Base-by-base conservation (phyloP, 2,797 vertebrate genomes). In the Chaunax sp. region DNA sequence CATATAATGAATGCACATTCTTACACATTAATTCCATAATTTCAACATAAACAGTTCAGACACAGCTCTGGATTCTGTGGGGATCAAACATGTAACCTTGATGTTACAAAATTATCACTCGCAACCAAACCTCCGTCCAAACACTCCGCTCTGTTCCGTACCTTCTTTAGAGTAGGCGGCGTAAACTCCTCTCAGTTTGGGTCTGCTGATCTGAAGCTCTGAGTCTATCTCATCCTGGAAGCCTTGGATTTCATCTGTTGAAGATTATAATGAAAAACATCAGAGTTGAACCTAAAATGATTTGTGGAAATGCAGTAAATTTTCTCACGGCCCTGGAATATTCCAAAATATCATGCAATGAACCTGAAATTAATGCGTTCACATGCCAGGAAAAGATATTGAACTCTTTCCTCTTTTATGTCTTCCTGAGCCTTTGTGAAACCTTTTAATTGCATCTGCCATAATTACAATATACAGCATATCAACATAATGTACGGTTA, bases 141-240 rank as follows among this genome's bases (percentile, higher is more conserved):
- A 37, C 13, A 18, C 54, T 43, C 25, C 19, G 6, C 13, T 6
- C 18, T 3, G 41, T 28, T 13, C 64, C 80, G 80, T 88, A 97
- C 97, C 95, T 26, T 94, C 91, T 87, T 92, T 95, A 0, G 87
- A 40, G 65, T 92, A 96, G 49, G 94, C 95, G 20, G 95, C 95
- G 20, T 95, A 97, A 2, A 96, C 87, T 0, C 97, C 96, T 85
- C 91, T 95, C 45, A 94, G 90, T 89, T 95, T 97, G 0, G 97
- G 96, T 52, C 98, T 87, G 57, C 91, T 91, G 83, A 65, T 96
- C 80, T 98, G 93, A 16, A 99, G 92, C 82, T 99, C 97, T 13
- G 93, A 91, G 79, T 99, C 97, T 14, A 99, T 99, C 69, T 96
- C 96, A 18, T 98, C 96, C 85, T 97, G 96, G 87, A 96, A 99